phyloP scores from a whole-genome alignment of 2,888 invertebrate species.

The Heteromyza rotundicornis region DNA sequence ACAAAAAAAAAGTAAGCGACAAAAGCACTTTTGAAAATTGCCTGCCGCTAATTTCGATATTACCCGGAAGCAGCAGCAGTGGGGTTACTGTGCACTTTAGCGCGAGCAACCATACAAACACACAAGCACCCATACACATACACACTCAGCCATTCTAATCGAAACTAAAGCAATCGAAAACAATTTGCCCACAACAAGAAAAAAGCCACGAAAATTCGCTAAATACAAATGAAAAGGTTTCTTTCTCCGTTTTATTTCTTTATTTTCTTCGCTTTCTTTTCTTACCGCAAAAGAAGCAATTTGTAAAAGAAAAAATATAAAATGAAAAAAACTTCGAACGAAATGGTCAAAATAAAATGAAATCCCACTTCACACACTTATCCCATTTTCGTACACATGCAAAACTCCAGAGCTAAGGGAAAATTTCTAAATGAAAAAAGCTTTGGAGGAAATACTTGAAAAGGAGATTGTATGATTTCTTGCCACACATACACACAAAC shows the following conservation, averaged over 20 bases:
- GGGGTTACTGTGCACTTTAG: not conserved
- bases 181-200: not conserved
- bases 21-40: slow-evolving; percentile 1
- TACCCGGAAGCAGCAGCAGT: not conserved
- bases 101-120: not conserved
- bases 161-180: slow-evolving; percentile 1
- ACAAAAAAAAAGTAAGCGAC: not conserved
- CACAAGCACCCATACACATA: not conserved
- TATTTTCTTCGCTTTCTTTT: too few relatives aligned
- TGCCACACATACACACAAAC: not conserved
- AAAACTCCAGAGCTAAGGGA: too few relatives aligned
- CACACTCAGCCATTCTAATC: not conserved
- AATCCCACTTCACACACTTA: too few relatives aligned
- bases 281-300: too few relatives aligned
- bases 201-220: slow-evolving; percentile 1
- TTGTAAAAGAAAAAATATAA: too few relatives aligned
- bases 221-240: too few relatives aligned
- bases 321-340: too few relatives aligned
- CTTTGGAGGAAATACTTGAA: not conserved
- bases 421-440: too few relatives aligned
- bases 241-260: too few relatives aligned
- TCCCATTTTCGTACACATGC: too few relatives aligned
- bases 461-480: not conserved
- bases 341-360: not conserved
- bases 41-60: not conserved